Evolutionary conservation across 2,888 invertebrate species (phyloP).

Genomic region (Silvanus unidentatus): DNA sequence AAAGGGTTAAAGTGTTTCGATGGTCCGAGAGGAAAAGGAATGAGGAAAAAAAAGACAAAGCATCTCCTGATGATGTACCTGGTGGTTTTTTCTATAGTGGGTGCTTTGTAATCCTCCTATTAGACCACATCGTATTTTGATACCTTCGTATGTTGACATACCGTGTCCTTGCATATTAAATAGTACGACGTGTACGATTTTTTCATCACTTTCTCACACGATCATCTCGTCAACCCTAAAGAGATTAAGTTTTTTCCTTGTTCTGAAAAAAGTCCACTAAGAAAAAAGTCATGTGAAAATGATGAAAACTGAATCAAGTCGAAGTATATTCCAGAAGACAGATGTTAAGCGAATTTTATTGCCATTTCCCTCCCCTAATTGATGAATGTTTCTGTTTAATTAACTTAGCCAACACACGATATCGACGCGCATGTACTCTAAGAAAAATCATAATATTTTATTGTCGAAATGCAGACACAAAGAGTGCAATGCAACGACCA

Average conservation of each 20-base stretch:
- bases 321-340: too few species aligned
- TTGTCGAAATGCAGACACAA: slow-evolving; percentile 26
- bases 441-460: slow-evolving; percentile 21
- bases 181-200: slow-evolving; percentile 38
- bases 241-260: background rate
- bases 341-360: too few species aligned
- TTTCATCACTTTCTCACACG: slow-evolving; percentile 23
- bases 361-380: too few species aligned
- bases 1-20: slow-evolving; percentile 32
- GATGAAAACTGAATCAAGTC: too few species aligned
- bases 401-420: too few species aligned
- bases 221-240: slow-evolving; percentile 1
- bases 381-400: too few species aligned
- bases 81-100: slow-evolving; percentile 41
- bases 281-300: slow-evolving; percentile 1
- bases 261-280: too few species aligned
- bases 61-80: slow-evolving; percentile 38
- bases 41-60: slow-evolving; percentile 33
- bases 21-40: slow-evolving; percentile 25
- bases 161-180: slow-evolving; percentile 48
- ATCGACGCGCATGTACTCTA: slow-evolving; percentile 19
- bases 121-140: slow-evolving; percentile 26
- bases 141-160: slow-evolving; percentile 42
- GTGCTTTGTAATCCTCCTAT: slow-evolving; percentile 31
- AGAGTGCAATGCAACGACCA: slow-evolving; percentile 26